Evolutionary conservation across 2,113 vertebrate species (phyloP), one percentile per base, ranked within the genome.

Genomic region (Marcusenius ussheri): DNA sequence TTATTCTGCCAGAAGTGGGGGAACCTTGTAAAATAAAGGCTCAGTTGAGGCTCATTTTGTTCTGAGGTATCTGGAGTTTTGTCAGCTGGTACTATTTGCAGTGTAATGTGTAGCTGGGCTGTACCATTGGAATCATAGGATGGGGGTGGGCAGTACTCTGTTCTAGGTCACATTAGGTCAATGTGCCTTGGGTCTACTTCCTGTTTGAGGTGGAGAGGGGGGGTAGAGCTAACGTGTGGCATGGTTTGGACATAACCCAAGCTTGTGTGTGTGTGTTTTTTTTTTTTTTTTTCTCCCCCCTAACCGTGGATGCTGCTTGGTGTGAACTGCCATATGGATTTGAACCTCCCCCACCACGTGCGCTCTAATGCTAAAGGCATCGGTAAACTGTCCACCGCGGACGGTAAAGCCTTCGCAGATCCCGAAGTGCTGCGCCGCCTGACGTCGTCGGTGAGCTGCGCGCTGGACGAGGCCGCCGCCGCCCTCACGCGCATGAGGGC

Each of bases 401-500:
- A 99, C 97, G 98, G 98, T 95, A 99, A 99, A 99, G 98, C 98
- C 96, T 99, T 99, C 97, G 98, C 98, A 97, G 98, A 99, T 96
- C 98, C 98, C 0, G 98, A 99, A 93, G 98, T 99, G 90, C 97
- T 99, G 90, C 97, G 98, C 83, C 97, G 98, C 91, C 95, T 99
- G 96, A 99, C 98, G 0, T 99, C 98, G 27, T 99, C 98, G 15
- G 98, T 99, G 93, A 99, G 98, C 94, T 99, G 98, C 90, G 98
- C 98, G 0, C 96, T 99, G 96, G 98, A 99, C 89, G 98, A 99
- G 95, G 98, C 98, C 77, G 98, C 98, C 5, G 98, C 98, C 17
- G 98, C 98, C 62, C 95, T 99, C 93, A 99, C 98, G 0, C 97
- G 98, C 0, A 99, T 99, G 98, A 97, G 98, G 95, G 98, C 98